Evolutionary conservation across 1,140 invertebrate genomes (phyloP).

Genomic region (Colletes latitarsis): DNA sequence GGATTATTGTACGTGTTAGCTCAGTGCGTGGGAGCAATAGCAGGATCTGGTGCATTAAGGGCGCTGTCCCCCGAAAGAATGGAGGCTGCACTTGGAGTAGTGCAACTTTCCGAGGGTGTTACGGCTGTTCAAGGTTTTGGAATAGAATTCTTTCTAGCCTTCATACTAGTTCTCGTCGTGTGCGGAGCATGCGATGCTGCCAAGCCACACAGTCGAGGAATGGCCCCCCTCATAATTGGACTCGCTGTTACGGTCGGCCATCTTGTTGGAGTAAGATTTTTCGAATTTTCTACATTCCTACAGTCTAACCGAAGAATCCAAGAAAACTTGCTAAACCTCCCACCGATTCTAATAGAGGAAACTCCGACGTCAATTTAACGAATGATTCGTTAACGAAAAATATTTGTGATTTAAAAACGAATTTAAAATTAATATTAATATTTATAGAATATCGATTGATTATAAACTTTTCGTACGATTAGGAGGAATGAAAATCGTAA

Average conservation of each 20-base stretch:
- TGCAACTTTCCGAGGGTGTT: slow-evolving; percentile 84
- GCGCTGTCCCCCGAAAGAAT: slow-evolving; percentile 73
- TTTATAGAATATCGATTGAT: too few species aligned
- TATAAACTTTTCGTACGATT: too few species aligned
- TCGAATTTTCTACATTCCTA: too few species aligned
- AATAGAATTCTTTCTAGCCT: slow-evolving; percentile 94
- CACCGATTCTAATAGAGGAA: too few species aligned
- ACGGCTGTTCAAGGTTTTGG: slow-evolving; percentile 90
- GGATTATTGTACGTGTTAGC: slow-evolving; percentile 91
- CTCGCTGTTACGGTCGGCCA: slow-evolving; percentile 93
- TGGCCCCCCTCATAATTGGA: slow-evolving; percentile 94
- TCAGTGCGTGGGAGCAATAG: slow-evolving; percentile 92
- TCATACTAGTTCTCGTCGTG: slow-evolving; percentile 93
- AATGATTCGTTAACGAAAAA: too few species aligned
- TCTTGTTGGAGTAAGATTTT: slow-evolving; percentile 87
- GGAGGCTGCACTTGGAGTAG: slow-evolving; percentile 80
- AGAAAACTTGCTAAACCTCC: too few species aligned
- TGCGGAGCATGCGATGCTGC: slow-evolving; percentile 91
- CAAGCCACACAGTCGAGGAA: slow-evolving; percentile 88
- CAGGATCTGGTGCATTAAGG: slow-evolving; percentile 88
- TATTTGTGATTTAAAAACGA: too few species aligned
- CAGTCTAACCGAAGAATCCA: neutral
- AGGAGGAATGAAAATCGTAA: too few species aligned
- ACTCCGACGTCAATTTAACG: too few species aligned
- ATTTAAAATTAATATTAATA: too few species aligned